A percentile compares a stretch with the other conserved stretches of the same genome.
Evolutionary conservation across 2,113 vertebrate genomes (phyloP).

Genomic region (Phrynosoma blainvillii): DNA sequence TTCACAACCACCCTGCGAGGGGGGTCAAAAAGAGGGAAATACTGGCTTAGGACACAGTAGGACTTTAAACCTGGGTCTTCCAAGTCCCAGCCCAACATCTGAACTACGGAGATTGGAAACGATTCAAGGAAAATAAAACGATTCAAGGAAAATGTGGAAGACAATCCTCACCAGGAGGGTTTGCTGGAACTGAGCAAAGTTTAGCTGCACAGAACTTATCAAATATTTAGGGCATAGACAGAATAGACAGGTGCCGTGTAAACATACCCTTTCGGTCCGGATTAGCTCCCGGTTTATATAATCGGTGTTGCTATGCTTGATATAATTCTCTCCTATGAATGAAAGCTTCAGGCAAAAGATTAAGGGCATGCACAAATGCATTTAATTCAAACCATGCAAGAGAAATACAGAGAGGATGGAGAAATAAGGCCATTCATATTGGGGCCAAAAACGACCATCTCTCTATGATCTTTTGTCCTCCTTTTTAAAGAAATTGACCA

Average conservation of each 20-base stretch:
- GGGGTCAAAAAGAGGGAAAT: no score
- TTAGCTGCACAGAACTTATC: not conserved
- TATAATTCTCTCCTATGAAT: not conserved
- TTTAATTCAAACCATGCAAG: not conserved
- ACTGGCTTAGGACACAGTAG: no score
- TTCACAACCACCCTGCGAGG: not conserved
- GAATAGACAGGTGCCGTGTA: no score
- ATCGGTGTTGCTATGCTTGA: no score
- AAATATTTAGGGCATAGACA: not conserved
- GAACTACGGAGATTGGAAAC: not conserved
- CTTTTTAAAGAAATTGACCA: slow-evolving; percentile 25
- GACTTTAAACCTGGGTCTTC: no score
- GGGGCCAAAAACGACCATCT: not conserved
- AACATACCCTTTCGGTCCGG: not conserved
- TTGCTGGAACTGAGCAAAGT: not conserved
- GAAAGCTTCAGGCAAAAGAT: slow-evolving; percentile 3
- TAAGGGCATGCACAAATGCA: not conserved
- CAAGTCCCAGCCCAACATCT: not conserved
- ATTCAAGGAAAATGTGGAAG: not conserved
- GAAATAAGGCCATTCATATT: not conserved
- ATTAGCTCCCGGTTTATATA: not conserved
- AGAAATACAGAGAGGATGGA: not conserved
- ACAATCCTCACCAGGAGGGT: not conserved
- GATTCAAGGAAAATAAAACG: no score
- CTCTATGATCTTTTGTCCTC: not conserved